phyloP scores from a whole-genome alignment of 2,113 vertebrate genomes.

The Chaenogobius annularis region DNA sequence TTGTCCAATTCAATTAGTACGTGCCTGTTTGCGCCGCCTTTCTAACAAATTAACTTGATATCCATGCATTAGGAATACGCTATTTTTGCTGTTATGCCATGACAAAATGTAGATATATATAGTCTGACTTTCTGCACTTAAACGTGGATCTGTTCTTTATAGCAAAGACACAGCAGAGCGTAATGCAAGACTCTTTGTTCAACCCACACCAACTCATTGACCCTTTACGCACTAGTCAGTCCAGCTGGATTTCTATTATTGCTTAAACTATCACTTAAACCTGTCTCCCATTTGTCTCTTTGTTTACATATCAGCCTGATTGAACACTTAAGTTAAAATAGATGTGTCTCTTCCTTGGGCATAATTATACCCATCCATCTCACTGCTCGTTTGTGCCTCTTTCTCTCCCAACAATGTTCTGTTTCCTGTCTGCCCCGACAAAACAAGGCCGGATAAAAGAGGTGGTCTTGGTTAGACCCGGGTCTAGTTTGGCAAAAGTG shows the following conservation, averaged over 20 bases:
- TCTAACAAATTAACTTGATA: no score
- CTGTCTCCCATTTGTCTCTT: background rate
- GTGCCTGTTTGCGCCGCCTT: no score
- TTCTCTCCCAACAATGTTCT: background rate
- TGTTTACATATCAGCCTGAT: background rate
- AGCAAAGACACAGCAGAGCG: background rate
- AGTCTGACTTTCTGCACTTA: no score
- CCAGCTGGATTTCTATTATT: background rate
- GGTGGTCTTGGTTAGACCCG: no score
- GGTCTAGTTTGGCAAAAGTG: background rate
- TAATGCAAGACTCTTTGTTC: background rate
- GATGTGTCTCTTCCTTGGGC: background rate
- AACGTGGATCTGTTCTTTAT: background rate
- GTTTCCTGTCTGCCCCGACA: no score
- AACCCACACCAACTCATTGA: background rate
- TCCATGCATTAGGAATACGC: no score
- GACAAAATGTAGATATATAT: no score
- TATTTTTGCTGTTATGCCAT: no score
- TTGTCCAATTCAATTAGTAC: no score
- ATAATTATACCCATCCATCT: slow-evolving; percentile 10
- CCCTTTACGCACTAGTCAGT: background rate
- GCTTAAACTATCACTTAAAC: background rate
- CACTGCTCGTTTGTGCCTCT: background rate
- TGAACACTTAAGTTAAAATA: background rate
- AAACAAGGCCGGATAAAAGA: no score